Evolutionary conservation across 1,140 invertebrate genomes (phyloP).

Genomic region (Vanessa atalanta): DNA sequence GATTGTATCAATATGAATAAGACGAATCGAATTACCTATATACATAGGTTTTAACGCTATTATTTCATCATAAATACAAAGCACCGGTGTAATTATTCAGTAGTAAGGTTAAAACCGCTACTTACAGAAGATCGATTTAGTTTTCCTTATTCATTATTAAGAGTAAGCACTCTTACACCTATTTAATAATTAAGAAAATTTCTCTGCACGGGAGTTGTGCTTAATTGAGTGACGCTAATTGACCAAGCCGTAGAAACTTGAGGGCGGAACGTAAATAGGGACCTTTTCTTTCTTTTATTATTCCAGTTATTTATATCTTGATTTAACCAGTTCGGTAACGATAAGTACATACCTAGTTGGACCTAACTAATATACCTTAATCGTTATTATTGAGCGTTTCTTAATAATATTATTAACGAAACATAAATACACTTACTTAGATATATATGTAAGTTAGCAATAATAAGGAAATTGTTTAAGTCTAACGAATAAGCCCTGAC

Average conservation of each 20-base stretch:
- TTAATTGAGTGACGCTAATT: constrained; percentile 80
- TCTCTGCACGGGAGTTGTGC: constrained; percentile 62
- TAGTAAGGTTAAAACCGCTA: neutral
- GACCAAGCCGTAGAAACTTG: constrained; percentile 73
- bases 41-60: no score
- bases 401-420: neutral
- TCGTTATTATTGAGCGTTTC: neutral
- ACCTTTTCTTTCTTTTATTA: constrained; percentile 60
- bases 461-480: neutral
- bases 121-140: neutral
- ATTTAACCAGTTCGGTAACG: neutral
- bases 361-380: no score
- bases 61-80: no score
- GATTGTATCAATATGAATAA: no score
- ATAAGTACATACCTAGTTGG: neutral
- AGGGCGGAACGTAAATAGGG: constrained; percentile 61
- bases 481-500: neutral
- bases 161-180: constrained; percentile 51
- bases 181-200: constrained; percentile 79
- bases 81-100: neutral
- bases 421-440: neutral
- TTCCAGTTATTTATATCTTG: neutral
- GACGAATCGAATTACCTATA: no score
- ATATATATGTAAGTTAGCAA: neutral
- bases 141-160: neutral